phyloP scores from a whole-genome alignment of 2,797 vertebrate species.

The Eulemur coronatus region DNA sequence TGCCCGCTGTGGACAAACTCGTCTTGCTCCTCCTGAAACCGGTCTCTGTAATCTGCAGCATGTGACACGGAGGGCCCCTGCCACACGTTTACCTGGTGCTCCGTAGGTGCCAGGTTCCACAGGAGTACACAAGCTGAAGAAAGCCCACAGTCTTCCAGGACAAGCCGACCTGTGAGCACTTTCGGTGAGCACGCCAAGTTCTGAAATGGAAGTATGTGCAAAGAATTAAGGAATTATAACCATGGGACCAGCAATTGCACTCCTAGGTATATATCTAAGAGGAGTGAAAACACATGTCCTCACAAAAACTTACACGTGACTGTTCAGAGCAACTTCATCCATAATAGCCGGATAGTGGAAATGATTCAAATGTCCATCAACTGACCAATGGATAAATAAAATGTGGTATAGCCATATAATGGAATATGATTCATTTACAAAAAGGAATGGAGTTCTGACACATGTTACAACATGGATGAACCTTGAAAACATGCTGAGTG shows the following conservation, averaged over 20 bases:
- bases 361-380: neutral
- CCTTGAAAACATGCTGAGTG: neutral
- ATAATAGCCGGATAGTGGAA: neutral
- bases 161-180: neutral
- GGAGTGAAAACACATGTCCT: neutral
- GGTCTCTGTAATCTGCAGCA: neutral
- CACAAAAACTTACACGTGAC: neutral
- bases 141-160: no score
- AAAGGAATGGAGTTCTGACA: neutral
- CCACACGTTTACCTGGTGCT: neutral
- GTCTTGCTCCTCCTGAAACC: neutral
- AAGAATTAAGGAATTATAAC: neutral
- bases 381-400: neutral
- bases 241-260: neutral
- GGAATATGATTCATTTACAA: neutral
- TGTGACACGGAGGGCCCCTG: no score
- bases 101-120: neutral
- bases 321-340: neutral
- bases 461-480: neutral
- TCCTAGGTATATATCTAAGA: neutral
- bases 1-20: neutral
- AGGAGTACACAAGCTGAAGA: neutral
- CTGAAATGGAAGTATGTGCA: neutral
- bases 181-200: neutral
- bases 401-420: no score